Evolutionary conservation across 2,797 vertebrate species (phyloP).

Genomic region (Leucoraja ocellata): DNA sequence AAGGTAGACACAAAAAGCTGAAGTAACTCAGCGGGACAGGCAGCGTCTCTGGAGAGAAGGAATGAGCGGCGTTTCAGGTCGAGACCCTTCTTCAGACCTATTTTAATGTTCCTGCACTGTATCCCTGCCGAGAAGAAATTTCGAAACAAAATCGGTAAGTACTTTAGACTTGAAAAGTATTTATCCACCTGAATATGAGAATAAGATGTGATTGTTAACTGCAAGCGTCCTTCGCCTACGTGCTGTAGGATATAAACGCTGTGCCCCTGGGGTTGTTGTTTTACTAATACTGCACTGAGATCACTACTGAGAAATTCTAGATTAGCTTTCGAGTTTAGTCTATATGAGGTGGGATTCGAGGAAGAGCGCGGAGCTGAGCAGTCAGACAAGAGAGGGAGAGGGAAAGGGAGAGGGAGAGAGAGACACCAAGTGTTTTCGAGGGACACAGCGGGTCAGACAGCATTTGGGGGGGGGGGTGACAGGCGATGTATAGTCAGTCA

Average conservation of each 20-base stretch:
- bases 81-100: background rate
- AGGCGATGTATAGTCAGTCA: too few species aligned
- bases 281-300: background rate
- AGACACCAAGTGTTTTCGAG: too few species aligned
- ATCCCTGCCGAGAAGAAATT: background rate
- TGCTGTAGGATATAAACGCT: too few species aligned
- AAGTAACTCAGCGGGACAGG: too few species aligned
- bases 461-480: too few species aligned
- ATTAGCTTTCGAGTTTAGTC: background rate
- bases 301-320: background rate
- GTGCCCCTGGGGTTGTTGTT: too few species aligned
- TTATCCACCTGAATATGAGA: background rate
- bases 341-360: background rate
- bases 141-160: background rate
- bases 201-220: background rate
- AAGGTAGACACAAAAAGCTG: too few species aligned
- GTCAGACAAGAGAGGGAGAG: background rate
- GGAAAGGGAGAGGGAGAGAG: too few species aligned
- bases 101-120: background rate
- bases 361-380: background rate
- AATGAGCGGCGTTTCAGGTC: too few species aligned
- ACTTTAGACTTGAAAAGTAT: background rate
- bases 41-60: too few species aligned
- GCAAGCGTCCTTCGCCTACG: too few species aligned
- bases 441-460: too few species aligned